phyloP scores from a whole-genome alignment of 1,140 invertebrate species.

The Drusus annulatus region DNA sequence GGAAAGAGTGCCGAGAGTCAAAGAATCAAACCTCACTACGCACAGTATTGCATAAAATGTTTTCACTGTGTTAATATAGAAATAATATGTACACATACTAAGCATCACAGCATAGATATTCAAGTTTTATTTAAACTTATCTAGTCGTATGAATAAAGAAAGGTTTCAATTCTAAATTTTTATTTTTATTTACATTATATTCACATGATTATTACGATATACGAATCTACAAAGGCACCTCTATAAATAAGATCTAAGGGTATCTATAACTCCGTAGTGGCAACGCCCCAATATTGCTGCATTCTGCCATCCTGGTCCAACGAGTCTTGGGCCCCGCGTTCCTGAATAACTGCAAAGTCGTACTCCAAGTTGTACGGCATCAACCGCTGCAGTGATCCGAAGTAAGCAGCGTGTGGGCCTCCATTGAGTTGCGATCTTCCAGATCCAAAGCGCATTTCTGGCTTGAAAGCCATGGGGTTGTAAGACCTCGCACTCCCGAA shows the following conservation, averaged over 20 bases:
- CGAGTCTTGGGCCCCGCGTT: constrained; percentile 79
- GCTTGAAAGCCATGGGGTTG: constrained; percentile 64
- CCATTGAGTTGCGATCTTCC: constrained; percentile 72
- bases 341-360: constrained; percentile 86
- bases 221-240: background rate
- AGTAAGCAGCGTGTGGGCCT: constrained; percentile 88
- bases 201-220: constrained; percentile 6
- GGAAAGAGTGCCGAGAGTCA: background rate
- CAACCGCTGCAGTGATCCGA: constrained; percentile 84
- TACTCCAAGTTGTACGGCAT: constrained; percentile 90
- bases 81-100: constrained; percentile 37
- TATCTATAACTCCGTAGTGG: constrained; percentile 83
- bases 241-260: too few relatives aligned
- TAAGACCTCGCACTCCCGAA: constrained; percentile 85
- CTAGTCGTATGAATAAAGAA: constrained; percentile 59
- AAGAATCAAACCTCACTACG: constrained; percentile 37
- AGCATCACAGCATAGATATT: constrained; percentile 17
- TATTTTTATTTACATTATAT: constrained; percentile 58
- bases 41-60: constrained; percentile 58
- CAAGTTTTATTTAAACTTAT: constrained; percentile 52
- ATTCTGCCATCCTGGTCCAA: constrained; percentile 84
- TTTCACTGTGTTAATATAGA: constrained; percentile 53
- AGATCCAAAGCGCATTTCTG: constrained; percentile 69
- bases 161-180: constrained; percentile 46
- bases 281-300: constrained; percentile 90